A percentile compares a stretch with the other conserved stretches of the same genome.
Conservation (phyloP, 2,113 vertebrate genomes). For the Rallus limicola region DNA sequence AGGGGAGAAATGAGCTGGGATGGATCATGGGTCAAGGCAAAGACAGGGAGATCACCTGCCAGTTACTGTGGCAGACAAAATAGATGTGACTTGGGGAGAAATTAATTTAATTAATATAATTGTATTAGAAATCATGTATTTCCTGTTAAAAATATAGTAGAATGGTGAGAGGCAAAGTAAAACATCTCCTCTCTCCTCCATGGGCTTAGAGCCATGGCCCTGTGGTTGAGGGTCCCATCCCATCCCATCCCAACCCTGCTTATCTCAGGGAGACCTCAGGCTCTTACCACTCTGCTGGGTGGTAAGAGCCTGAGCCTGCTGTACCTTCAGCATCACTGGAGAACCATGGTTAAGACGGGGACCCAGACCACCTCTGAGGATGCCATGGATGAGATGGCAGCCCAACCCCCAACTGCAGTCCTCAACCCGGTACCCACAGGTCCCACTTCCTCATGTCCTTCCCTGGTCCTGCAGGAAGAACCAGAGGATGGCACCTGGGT, state of each 20-base stretch:
- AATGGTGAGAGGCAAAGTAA: neutral
- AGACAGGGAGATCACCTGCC: neutral
- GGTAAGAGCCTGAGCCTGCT: neutral
- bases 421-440: neutral
- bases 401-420: too few species aligned
- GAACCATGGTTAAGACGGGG: neutral
- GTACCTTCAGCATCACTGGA: neutral
- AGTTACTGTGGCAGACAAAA: accelerated
- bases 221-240: accelerated
- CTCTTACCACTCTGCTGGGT: neutral
- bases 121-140: neutral
- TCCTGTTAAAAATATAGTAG: neutral
- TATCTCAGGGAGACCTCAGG: neutral
- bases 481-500: neutral
- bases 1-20: neutral
- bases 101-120: neutral
- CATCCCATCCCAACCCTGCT: neutral
- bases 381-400: too few species aligned
- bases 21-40: accelerated
- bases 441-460: neutral
- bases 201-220: too few species aligned
- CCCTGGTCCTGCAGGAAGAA: neutral
- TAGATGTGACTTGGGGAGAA: neutral
- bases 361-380: neutral
- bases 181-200: neutral